Conservation (phyloP, 2,888 invertebrate species). For the Scaptodrosophila latifasciaeformis region DNA sequence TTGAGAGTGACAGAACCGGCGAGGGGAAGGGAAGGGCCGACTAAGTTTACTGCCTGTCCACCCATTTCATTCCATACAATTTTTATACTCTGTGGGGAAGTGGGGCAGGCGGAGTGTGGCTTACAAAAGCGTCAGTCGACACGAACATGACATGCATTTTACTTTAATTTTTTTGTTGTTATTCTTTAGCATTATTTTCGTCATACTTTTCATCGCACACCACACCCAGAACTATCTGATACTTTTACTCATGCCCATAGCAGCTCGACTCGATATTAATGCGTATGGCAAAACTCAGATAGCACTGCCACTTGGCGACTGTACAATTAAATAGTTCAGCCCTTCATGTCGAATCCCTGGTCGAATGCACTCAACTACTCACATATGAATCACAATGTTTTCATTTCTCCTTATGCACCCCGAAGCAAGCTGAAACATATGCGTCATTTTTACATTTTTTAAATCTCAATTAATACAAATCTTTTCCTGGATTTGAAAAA, state of each 20-base stretch:
- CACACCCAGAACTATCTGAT: conserved; percentile 22
- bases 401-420: too few relatives aligned
- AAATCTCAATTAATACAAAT: too few relatives aligned
- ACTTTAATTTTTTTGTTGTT: conserved; percentile 29
- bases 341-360: too few relatives aligned
- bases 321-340: conserved; percentile 21
- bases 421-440: conserved; percentile 54
- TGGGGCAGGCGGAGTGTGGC: too few relatives aligned
- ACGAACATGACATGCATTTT: conserved; percentile 63
- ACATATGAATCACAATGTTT: too few relatives aligned
- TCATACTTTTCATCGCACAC: conserved; percentile 14
- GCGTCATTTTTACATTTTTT: conserved; percentile 57
- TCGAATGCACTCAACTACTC: too few relatives aligned
- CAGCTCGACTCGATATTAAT: too few relatives aligned
- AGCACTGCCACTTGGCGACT: conserved; percentile 26
- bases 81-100: too few relatives aligned
- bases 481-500: too few relatives aligned
- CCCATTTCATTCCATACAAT: too few relatives aligned
- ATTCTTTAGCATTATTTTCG: conserved; percentile 31
- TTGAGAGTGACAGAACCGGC: background rate
- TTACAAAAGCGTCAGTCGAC: conserved; percentile 51
- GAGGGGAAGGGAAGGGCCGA: conserved; percentile 15
- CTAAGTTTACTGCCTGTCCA: too few relatives aligned
- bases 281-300: conserved; percentile 33
- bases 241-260: too few relatives aligned